phyloP scores from a whole-genome alignment of 2,888 invertebrate genomes.

The Heliconius ismenius region DNA sequence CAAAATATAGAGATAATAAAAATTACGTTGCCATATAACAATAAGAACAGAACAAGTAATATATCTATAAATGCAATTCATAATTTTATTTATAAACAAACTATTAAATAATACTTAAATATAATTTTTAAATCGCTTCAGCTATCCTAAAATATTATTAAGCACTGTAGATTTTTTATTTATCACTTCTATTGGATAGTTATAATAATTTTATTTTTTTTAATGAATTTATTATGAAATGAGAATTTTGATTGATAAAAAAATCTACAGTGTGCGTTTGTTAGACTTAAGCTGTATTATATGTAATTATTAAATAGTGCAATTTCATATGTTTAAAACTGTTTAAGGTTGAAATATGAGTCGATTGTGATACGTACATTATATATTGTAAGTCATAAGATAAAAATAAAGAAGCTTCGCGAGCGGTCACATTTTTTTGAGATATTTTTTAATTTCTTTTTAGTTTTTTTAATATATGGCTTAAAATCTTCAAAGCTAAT shows the following conservation, averaged over 20 bases:
- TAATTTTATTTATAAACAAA: not conserved
- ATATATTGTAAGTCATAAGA: conserved; percentile 45
- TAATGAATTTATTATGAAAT: not conserved
- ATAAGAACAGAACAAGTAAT: not conserved
- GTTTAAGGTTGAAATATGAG: conserved; percentile 59
- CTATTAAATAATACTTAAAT: not conserved
- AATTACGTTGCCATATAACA: not conserved
- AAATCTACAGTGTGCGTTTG: conserved; percentile 9
- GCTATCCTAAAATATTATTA: not conserved
- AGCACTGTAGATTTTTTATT: conserved; percentile 1
- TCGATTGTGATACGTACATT: conserved; percentile 75
- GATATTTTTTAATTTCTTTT: not conserved
- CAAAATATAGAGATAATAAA: not conserved
- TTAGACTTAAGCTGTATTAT: conserved; percentile 28
- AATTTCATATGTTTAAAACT: conserved; percentile 52
- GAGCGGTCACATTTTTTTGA: conserved; percentile 33
- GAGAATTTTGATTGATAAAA: not conserved
- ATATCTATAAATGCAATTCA: not conserved
- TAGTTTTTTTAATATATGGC: not conserved
- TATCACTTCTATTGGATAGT: not conserved
- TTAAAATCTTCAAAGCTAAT: not conserved
- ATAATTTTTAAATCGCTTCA: conserved; percentile 19
- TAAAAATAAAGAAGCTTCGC: conserved; percentile 4
- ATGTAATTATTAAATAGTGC: conserved; percentile 50
- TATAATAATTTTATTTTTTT: not conserved